Conservation (phyloP, 1,140 invertebrate species). For the Condylostylus longicornis region DNA sequence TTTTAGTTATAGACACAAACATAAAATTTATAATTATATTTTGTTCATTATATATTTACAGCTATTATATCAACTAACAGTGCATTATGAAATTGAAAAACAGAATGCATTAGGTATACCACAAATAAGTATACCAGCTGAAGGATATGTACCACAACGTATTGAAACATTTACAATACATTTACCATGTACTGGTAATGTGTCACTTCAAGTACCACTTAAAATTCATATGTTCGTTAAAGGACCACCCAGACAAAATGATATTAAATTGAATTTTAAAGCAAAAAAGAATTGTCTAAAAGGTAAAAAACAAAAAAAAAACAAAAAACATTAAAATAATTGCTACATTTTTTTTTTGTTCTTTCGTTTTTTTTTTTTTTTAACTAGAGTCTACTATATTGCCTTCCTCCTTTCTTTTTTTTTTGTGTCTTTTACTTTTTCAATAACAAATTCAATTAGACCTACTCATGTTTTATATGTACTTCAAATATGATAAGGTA, state of each 20-base stretch:
- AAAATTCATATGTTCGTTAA: constrained; percentile 66
- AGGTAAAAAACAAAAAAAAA: constrained; percentile 37
- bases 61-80: constrained; percentile 54
- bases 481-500: too few species aligned
- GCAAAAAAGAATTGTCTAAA: constrained; percentile 77
- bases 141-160: constrained; percentile 51
- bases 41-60: constrained; percentile 32
- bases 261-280: constrained; percentile 61
- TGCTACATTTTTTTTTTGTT: too few species aligned
- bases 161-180: constrained; percentile 63
- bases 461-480: too few species aligned
- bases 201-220: constrained; percentile 48
- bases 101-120: constrained; percentile 50
- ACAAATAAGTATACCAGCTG: constrained; percentile 56
- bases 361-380: too few species aligned
- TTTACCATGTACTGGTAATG: constrained; percentile 59
- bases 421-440: too few species aligned
- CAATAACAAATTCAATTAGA: too few species aligned
- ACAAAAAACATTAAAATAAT: too few species aligned
- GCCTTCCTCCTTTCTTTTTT: too few species aligned
- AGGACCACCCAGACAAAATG: constrained; percentile 41
- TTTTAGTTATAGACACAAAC: constrained; percentile 5
- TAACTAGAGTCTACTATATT: too few species aligned
- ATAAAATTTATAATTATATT: too few species aligned
- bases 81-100: constrained; percentile 50